Conservation (phyloP, 92 coral and sea anemone species). For the Umimayanthus kanabou region DNA sequence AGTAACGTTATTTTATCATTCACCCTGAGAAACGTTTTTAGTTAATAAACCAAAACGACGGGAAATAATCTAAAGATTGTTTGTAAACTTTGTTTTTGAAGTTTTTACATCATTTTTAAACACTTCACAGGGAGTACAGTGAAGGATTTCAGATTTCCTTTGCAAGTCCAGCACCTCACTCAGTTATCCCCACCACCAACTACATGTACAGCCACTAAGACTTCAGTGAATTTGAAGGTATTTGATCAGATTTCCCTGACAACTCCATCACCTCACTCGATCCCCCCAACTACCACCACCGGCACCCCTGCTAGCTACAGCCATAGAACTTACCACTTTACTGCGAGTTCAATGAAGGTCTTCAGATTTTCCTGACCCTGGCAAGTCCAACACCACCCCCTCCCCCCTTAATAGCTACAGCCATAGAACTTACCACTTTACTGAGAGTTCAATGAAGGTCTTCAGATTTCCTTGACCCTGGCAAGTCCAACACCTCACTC, state of each 20-base stretch:
- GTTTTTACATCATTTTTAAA: constrained; percentile 18
- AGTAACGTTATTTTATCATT: no score
- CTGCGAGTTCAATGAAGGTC: constrained; percentile 85
- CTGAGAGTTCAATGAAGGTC: constrained; percentile 85
- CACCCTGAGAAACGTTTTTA: no score
- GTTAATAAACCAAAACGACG: no score
- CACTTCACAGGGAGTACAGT: constrained; percentile 83
- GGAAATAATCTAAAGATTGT: no score
- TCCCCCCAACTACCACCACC: neutral
- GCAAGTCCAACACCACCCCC: constrained; percentile 62
- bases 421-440: constrained; percentile 67
- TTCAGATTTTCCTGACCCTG: constrained; percentile 76
- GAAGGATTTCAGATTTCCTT: constrained; percentile 82
- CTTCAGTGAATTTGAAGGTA: constrained; percentile 84
- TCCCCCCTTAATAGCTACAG: neutral
- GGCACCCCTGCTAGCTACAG: neutral
- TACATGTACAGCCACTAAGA: neutral
- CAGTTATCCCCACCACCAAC: constrained; percentile 69
- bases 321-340: constrained; percentile 66
- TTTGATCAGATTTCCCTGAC: constrained; percentile 77
- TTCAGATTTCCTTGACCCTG: constrained; percentile 77
- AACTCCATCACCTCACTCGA: constrained; percentile 63
- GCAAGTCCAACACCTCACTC: constrained; percentile 76
- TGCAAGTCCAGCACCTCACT: constrained; percentile 73
- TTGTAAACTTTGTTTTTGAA: neutral